These are phyloP conservation scores for Oscheius sp. DNA, from an alignment of 2,888 invertebrate genomes.

Conservation along the genomic window DNA sequence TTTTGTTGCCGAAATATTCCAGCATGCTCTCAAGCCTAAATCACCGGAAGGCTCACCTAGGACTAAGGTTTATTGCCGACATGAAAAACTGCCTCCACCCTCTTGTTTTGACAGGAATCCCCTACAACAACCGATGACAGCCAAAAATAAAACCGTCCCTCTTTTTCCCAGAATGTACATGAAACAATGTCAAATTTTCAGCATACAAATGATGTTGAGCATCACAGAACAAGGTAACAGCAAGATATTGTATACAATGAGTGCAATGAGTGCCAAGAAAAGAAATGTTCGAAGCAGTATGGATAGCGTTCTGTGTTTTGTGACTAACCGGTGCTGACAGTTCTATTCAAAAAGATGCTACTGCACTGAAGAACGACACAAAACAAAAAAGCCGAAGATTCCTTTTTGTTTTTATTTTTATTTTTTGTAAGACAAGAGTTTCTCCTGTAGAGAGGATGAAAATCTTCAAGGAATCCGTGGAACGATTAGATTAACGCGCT, in stretches of 20 bases:
- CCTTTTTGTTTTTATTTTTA: too few species aligned
- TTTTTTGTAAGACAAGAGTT: too few species aligned
- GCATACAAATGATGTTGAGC: slow-evolving; percentile 5
- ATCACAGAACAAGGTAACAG: slow-evolving; percentile 21
- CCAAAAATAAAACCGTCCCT: background rate
- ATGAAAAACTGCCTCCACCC: background rate
- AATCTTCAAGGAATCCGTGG: too few species aligned
- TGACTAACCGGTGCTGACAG: too few species aligned
- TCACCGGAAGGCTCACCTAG: background rate
- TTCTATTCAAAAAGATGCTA: too few species aligned
- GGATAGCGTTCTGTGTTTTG: too few species aligned
- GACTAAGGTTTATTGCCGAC: background rate
- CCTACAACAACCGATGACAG: background rate
- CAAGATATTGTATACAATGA: too few species aligned
- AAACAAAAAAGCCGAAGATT: too few species aligned
- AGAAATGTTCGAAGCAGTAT: too few species aligned
- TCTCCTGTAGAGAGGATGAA: too few species aligned
- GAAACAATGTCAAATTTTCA: background rate
- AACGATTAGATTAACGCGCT: slow-evolving; percentile 5
- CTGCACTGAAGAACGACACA: too few species aligned
- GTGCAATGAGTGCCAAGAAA: too few species aligned
- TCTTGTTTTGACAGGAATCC: background rate
- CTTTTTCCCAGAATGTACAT: background rate
- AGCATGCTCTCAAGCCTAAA: background rate
- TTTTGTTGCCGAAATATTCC: background rate